Percentiles rank a stretch among this genome's conserved stretches.
Evolutionary conservation across 2,797 vertebrate genomes (phyloP).

Genomic region (Amphiprion clarkii): DNA sequence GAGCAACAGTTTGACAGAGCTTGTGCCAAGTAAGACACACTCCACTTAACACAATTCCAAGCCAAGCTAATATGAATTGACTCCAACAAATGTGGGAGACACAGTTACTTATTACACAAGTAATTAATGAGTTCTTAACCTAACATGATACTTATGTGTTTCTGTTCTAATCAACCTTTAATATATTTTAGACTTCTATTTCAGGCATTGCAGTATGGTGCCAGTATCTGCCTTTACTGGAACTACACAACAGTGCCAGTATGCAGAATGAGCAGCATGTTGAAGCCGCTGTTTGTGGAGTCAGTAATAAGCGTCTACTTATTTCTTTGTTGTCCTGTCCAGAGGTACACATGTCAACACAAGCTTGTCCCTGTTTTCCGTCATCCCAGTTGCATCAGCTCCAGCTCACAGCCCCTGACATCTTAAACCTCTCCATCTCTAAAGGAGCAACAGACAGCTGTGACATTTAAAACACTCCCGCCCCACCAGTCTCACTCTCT

Average conservation of each 20-base stretch:
- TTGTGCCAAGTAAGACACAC: slow-evolving; percentile 23
- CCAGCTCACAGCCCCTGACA: slow-evolving; percentile 27
- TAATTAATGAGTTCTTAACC: slow-evolving; percentile 19
- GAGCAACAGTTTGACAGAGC: slow-evolving; percentile 49
- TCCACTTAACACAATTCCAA: slow-evolving; percentile 23
- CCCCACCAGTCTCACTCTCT: slow-evolving; percentile 22
- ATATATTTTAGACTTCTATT: slow-evolving; percentile 13
- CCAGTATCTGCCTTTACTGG: slow-evolving; percentile 2
- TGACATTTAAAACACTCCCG: slow-evolving; percentile 51
- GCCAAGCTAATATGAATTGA: slow-evolving; percentile 29
- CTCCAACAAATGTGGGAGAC: slow-evolving; percentile 11
- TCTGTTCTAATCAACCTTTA: slow-evolving; percentile 5
- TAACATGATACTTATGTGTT: slow-evolving; percentile 18
- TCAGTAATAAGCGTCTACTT: slow-evolving; percentile 37
- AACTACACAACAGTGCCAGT: slow-evolving; percentile 13
- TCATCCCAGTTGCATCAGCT: slow-evolving; percentile 31
- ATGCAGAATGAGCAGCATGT: slow-evolving; percentile 23
- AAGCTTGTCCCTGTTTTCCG: slow-evolving; percentile 47
- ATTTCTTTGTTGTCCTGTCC: slow-evolving; percentile 49
- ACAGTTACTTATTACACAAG: neutral
- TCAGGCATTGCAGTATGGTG: slow-evolving; percentile 11
- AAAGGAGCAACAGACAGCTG: slow-evolving; percentile 27
- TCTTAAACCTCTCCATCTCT: slow-evolving; percentile 37
- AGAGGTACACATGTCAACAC: slow-evolving; percentile 45
- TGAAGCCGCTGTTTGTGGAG: slow-evolving; percentile 21